Evolutionary conservation across 2,797 vertebrate species (phyloP).

Genomic region (Sebastes melanostomus): DNA sequence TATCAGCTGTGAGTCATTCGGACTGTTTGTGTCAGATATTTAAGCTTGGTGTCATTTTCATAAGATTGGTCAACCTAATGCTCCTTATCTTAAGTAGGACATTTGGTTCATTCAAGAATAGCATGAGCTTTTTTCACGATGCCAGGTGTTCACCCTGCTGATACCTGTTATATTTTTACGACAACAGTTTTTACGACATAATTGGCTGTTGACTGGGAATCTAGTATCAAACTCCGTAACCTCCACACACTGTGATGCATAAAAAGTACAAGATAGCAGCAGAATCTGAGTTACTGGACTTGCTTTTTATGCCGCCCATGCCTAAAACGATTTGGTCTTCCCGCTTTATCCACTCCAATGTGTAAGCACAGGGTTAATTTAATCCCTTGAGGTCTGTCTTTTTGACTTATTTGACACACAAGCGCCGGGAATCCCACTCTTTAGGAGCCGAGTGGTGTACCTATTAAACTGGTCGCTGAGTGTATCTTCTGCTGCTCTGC

Average conservation of each 20-base stretch:
- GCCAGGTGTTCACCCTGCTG: neutral
- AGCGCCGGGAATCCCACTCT: slow-evolving; percentile 12
- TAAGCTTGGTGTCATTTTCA: slow-evolving; percentile 23
- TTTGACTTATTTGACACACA: slow-evolving; percentile 9
- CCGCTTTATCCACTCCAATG: neutral
- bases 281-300: neutral
- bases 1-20: neutral
- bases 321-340: neutral
- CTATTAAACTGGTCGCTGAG: neutral
- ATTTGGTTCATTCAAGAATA: neutral
- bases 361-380: neutral
- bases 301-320: neutral
- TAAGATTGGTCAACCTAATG: no score
- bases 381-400: slow-evolving; percentile 2
- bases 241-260: neutral
- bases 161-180: neutral
- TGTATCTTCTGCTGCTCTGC: slow-evolving; percentile 4
- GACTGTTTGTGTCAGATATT: slow-evolving; percentile 22
- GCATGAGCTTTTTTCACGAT: neutral
- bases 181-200: neutral
- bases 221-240: neutral
- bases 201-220: neutral
- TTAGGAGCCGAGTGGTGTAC: neutral
- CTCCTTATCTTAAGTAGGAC: neutral
- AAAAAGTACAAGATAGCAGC: neutral